phyloP scores from a whole-genome alignment of 2,888 invertebrate species.

The Synanthedon myopaeformis region DNA sequence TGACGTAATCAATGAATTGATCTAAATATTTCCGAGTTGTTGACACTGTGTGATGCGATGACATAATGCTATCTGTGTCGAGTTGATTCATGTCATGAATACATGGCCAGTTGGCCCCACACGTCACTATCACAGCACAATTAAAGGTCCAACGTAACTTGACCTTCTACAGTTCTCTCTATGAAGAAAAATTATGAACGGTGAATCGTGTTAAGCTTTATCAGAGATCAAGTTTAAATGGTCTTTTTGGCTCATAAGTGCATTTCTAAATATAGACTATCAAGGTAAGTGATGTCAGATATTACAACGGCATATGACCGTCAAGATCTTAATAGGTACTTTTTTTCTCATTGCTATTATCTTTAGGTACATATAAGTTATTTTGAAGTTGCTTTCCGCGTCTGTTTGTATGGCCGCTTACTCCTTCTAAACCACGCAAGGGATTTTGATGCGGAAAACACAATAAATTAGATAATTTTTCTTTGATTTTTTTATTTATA shows the following conservation, averaged over 20 bases:
- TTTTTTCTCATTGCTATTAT: too few relatives aligned
- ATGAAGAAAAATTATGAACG: neutral
- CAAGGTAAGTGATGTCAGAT: slow-evolving; percentile 45
- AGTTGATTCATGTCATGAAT: slow-evolving; percentile 24
- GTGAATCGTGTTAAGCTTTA: neutral
- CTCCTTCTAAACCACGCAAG: too few relatives aligned
- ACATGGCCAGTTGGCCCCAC: slow-evolving; percentile 33
- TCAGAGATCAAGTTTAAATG: slow-evolving; percentile 22
- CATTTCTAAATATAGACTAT: slow-evolving; percentile 50
- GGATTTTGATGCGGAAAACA: too few relatives aligned
- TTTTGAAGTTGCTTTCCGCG: too few relatives aligned
- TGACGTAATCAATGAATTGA: slow-evolving; percentile 8
- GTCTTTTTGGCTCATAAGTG: slow-evolving; percentile 22
- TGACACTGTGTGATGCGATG: slow-evolving; percentile 6
- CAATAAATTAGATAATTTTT: too few relatives aligned
- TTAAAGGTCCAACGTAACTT: slow-evolving; percentile 9
- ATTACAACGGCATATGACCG: neutral
- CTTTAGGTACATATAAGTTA: too few relatives aligned
- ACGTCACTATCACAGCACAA: slow-evolving; percentile 24
- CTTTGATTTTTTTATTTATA: too few relatives aligned
- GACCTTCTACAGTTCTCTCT: slow-evolving; percentile 13
- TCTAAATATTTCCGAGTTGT: slow-evolving; percentile 24
- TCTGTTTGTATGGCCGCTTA: too few relatives aligned
- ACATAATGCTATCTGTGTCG: neutral
- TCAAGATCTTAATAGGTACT: too few relatives aligned